phyloP scores from a whole-genome alignment of 2,888 invertebrate species.

The Philopedon plagiatum region DNA sequence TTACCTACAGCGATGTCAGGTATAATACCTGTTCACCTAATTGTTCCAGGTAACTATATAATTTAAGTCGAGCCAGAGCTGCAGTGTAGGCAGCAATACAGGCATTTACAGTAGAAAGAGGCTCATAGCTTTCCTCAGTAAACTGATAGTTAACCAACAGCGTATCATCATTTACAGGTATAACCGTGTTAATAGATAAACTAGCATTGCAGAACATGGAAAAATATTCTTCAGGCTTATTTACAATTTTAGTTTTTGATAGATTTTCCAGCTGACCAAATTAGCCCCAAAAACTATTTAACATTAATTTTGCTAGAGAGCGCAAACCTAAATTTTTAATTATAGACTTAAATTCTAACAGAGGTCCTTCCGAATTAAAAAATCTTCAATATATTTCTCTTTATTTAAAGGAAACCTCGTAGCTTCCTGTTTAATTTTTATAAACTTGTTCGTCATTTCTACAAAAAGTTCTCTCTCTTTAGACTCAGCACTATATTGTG shows the following conservation, averaged over 20 bases:
- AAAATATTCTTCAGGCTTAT: background rate
- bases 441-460: no score
- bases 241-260: background rate
- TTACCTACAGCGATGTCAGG: slow-evolving; percentile 59
- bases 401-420: no score
- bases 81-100: slow-evolving; percentile 31
- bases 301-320: background rate
- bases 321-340: background rate
- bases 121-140: background rate
- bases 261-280: background rate
- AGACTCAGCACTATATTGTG: no score
- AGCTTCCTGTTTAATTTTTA: no score
- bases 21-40: slow-evolving; percentile 24
- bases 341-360: background rate
- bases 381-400: no score
- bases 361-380: no score
- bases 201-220: background rate
- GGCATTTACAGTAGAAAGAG: background rate
- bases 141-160: slow-evolving; percentile 47
- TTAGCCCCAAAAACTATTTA: background rate
- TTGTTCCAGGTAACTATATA: slow-evolving; percentile 20
- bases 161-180: slow-evolving; percentile 39
- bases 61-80: background rate
- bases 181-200: slow-evolving; percentile 16
- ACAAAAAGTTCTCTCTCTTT: no score